Base-by-base conservation (phyloP, 2,797 vertebrate genomes). In the Synanceia verrucosa region DNA sequence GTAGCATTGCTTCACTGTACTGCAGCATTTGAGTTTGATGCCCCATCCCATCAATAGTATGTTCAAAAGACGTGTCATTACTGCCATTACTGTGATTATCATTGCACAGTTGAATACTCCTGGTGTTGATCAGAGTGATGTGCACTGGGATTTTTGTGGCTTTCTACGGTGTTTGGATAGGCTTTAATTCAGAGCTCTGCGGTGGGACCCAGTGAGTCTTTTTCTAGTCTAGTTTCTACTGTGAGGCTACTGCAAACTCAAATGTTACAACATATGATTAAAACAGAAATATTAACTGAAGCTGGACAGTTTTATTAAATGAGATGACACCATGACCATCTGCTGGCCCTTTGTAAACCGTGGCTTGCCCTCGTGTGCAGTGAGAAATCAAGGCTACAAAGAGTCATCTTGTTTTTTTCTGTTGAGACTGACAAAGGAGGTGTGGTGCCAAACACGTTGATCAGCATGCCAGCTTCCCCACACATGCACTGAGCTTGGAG, bases 101-200 rank as follows among this genome's bases (percentile, higher is more conserved):
- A n/a, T 4, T 37, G 7, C 46, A 18, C 11, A 19, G 18, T 8
- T 28, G 8, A 57, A 24, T 28, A 23, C 9, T 55, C 62, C 81
- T 78, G 76, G 48, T 56, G 64, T 68, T 31, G 76, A 75, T 59
- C 61, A 77, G 21, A 68, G 24, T 62, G 44, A 26, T 68, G 77
- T 85, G 80, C 70, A 78, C 69, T 77, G 63, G 57, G 59, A 56
- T 58, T 74, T 62, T 87, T 51, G 61, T 70, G 56, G 60, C 29
- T 62, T 56, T 68, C 52, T 64, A 39, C 34, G 57, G 29, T 55
- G 44, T 80, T 65, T 39, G 43, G 26, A 59, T 65, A 7, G 21
- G 43, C 59, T 65, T 39, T 36, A 34, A 21, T 33, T 58, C 23
- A 43, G 44, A 66, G 67, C 48, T 73, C 63, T 46, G 62, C 56